Base-by-base conservation (phyloP, 2,113 vertebrate genomes). In the Crotalus tigris region DNA sequence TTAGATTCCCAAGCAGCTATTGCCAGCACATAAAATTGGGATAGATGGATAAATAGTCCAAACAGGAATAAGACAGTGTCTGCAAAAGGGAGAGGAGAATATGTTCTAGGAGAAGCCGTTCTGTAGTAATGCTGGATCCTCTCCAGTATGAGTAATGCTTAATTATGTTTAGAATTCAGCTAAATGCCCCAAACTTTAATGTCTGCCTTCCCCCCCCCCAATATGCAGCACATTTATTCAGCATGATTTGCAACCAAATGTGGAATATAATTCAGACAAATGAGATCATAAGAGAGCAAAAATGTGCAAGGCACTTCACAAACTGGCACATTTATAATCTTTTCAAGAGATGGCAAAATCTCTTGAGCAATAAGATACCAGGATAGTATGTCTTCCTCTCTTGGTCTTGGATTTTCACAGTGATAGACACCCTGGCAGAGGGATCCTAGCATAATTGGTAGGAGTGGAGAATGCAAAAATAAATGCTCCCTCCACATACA, bases 301-400 rank as follows among this genome's bases (percentile, higher is more conserved):
- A 92, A 58, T 85, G 64, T 55, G 51, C 17, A 53, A 57, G 53
- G n/a, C 59, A 49, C 51, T 53, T 29, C 55, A 1, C 19, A 88
- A 53, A 81, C 33, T 19, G 59, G 51, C 24, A 57, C 39, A 58
- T 51, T 89, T 29, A 26, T 49, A 54, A 85, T 59, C 87, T 19
- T 49, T 58, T 46, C 46, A 69, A 46, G 64, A 85, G 24, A 58
- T 12, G 26, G 33, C 92, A 81, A 58, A 89, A 89, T 17, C 21
- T 39, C 46, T 85, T 4, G 10, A 9, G 12, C 39, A 89, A 49
- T 57, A 19, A 75, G n/a, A 5, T 55, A 39, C 4, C 46, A 49
- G 24, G 29, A 54, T 69, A 26, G 55, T 81, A 12, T 88, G 85
- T 10, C 91, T 95, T 93, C 64, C 69, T 90, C 81, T 29, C 59